Evolutionary conservation across 2,888 invertebrate species (phyloP), one percentile per base, ranked within the genome.

Genomic region (Plemyria rubiginata): DNA sequence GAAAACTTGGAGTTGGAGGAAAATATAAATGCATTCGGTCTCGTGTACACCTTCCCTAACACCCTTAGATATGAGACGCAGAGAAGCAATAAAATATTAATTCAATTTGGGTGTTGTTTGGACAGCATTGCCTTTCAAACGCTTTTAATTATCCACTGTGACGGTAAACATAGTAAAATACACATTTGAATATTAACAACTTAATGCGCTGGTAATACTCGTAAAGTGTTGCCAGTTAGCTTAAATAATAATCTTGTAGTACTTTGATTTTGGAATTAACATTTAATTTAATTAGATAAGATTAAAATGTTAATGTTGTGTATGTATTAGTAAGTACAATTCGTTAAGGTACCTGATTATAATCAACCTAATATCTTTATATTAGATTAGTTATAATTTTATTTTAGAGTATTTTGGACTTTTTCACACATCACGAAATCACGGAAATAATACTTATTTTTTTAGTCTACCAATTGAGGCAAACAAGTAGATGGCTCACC

Each of bases 91-190:
- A 71, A 71, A 68, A 67, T 65, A 72, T 71, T 68, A 65, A 71
- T 70, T 71, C 68, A 70, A 67, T 71, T 70, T 65, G 65, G 62
- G 65, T 65, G 68, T 70, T 67, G 67, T 70, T 67, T 54, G 50
- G 68, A 65, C 61, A 16, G 16, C 61, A 60, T 60, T 67, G 28
- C 29, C 13, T 51, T 67, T 67, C 62, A 65, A 65, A 61, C 46
- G 54, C 49, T 63, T 67, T 60, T 67, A 66, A 72, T 70, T 66
- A 56, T 60, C 55, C 55, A 65, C 49, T 62, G 62, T 50, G 65
- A 43, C 60, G 56, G 57, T 55, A 64, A 66, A 41, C 54, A 43
- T 52, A 29, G 36, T 56, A 63, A 68, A 66, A 55, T 57, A 54
- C 50, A 58, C 65, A 62, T 68, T 66, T 60, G 43, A 60, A 62